Conservation (phyloP, 2,113 vertebrate species). For the Calidris pugnax region DNA sequence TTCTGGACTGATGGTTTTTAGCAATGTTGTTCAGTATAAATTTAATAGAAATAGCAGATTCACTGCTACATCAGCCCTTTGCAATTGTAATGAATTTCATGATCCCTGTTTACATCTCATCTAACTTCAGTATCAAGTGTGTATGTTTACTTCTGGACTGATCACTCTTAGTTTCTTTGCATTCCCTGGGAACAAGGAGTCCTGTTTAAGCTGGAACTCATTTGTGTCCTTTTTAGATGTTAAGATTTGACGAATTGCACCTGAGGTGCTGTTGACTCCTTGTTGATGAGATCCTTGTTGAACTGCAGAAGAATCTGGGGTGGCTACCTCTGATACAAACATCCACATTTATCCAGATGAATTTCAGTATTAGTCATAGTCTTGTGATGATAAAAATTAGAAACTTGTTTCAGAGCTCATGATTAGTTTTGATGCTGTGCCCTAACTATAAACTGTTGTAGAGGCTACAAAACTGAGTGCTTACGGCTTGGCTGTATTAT, state of each 20-base stretch:
- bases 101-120: neutral
- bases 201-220: neutral
- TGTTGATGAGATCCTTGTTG: neutral
- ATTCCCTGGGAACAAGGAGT: neutral
- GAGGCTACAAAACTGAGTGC: neutral
- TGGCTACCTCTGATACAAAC: neutral
- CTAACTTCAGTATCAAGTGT: neutral
- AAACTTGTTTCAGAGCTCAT: neutral
- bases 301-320: neutral
- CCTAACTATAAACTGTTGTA: neutral
- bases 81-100: neutral
- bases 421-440: neutral
- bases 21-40: neutral
- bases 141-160: neutral
- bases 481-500: neutral
- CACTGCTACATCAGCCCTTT: neutral
- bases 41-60: neutral
- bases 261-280: neutral
- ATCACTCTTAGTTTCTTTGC: neutral
- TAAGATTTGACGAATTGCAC: neutral
- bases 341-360: neutral
- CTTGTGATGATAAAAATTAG: neutral
- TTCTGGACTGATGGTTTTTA: fast-evolving
- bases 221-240: neutral
- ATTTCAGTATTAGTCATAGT: neutral